Percentiles rank a stretch among this genome's conserved stretches.
These are phyloP conservation scores for Scrobipalpa costella DNA, from an alignment of 2,888 invertebrate species.

Conservation along the genomic window DNA sequence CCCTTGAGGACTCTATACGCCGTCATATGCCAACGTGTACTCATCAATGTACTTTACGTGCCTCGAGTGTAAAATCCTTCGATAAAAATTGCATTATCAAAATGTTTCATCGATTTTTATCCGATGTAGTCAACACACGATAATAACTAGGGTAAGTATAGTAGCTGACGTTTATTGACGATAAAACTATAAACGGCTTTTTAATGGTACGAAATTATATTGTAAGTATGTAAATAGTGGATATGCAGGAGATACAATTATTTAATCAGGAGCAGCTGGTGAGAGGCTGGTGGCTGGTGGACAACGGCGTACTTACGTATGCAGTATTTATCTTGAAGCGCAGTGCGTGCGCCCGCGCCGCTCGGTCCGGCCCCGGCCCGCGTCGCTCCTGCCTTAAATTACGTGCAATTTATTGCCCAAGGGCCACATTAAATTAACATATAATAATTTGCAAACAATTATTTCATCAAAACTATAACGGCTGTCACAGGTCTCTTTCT, in stretches of 20 bases:
- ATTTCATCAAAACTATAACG: constrained; percentile 61
- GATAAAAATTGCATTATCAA: constrained; percentile 7
- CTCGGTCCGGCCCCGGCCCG: constrained; percentile 35
- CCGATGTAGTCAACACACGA: neutral
- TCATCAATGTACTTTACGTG: constrained; percentile 24
- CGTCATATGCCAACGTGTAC: constrained; percentile 7
- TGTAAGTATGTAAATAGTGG: constrained; percentile 38
- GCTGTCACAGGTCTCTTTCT: constrained; percentile 37
- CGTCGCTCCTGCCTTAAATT: constrained; percentile 57
- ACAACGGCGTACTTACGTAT: constrained; percentile 45
- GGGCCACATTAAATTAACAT: constrained; percentile 64
- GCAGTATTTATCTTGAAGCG: constrained; percentile 55
- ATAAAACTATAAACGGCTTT: constrained; percentile 38
- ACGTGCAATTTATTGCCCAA: constrained; percentile 67
- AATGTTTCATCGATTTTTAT: constrained; percentile 9
- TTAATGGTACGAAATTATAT: constrained; percentile 47
- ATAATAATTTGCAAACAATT: constrained; percentile 67
- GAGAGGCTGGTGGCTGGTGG: constrained; percentile 33
- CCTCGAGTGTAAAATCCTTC: constrained; percentile 8
- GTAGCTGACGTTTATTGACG: constrained; percentile 19
- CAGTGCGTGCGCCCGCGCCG: constrained; percentile 38
- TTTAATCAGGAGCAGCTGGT: constrained; percentile 56
- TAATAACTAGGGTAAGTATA: constrained; percentile 21
- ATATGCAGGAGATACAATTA: constrained; percentile 45
- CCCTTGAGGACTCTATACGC: constrained; percentile 8